Evolutionary conservation across 1,140 invertebrate species (phyloP).

Genomic region (Grapholita molesta): DNA sequence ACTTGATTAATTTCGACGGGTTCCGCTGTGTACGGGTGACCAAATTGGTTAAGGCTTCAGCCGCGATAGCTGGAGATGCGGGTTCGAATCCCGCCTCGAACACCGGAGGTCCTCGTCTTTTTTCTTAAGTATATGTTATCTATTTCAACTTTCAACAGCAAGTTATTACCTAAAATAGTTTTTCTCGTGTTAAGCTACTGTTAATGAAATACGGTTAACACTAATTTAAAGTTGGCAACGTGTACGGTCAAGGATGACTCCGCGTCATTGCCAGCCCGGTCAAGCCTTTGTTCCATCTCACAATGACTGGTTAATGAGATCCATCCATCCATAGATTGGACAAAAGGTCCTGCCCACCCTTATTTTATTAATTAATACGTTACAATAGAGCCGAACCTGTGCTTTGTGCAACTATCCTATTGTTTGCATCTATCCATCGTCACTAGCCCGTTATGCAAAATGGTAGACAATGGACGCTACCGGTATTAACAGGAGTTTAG

Average conservation of each 20-base stretch:
- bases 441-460: conserved; percentile 12
- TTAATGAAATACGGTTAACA: not conserved
- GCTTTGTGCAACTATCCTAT: conserved; percentile 63
- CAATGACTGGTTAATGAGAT: conserved; percentile 76
- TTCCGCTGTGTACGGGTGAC: too few species aligned
- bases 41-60: too few species aligned
- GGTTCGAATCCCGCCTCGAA: too few species aligned
- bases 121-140: too few species aligned
- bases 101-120: too few species aligned
- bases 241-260: conserved; percentile 11
- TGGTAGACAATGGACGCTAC: not conserved
- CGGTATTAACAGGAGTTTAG: not conserved
- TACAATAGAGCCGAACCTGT: conserved; percentile 73
- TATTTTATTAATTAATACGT: conserved; percentile 78
- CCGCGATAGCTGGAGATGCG: too few species aligned
- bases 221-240: not conserved
- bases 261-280: conserved; percentile 34
- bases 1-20: too few species aligned
- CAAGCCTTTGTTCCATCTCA: conserved; percentile 55
- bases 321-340: conserved; percentile 66
- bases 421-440: conserved; percentile 36
- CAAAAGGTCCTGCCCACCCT: conserved; percentile 57
- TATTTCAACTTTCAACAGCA: too few species aligned
- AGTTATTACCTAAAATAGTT: too few species aligned
- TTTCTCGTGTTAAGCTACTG: not conserved